These are phyloP conservation scores for Arnoldichthys spilopterus DNA, from an alignment of 2,797 vertebrate species.

Conservation along the genomic window DNA sequence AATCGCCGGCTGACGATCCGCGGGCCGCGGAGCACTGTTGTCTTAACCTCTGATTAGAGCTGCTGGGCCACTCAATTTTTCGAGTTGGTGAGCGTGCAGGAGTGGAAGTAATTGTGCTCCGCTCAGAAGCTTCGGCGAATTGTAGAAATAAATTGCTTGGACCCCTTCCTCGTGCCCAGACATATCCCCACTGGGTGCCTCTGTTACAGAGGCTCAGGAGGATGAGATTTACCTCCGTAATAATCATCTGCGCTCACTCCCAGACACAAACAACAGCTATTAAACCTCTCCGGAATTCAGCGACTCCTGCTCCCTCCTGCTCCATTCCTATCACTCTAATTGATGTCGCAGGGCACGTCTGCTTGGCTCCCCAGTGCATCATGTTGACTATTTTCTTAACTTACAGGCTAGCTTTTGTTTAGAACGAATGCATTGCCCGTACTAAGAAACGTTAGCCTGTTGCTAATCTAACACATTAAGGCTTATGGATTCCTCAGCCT, in stretches of 20 bases:
- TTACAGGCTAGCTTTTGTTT: neutral
- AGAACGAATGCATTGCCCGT: constrained; percentile 14
- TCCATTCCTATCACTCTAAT: constrained; percentile 69
- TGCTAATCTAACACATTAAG: constrained; percentile 10
- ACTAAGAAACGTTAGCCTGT: neutral
- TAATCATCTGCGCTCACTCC: constrained; percentile 77
- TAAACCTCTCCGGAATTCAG: constrained; percentile 67
- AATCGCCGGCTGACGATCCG: constrained; percentile 41
- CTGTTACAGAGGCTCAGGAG: constrained; percentile 70
- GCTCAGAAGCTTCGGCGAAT: constrained; percentile 73
- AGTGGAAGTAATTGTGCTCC: constrained; percentile 80
- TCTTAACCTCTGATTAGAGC: constrained; percentile 80
- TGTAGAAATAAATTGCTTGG: constrained; percentile 80
- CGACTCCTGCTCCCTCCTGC: constrained; percentile 61
- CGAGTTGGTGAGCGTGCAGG: constrained; percentile 68
- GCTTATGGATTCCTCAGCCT: neutral
- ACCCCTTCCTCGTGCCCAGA: constrained; percentile 64
- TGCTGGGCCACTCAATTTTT: constrained; percentile 75
- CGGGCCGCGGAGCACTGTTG: constrained; percentile 63
- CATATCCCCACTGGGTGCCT: constrained; percentile 67
- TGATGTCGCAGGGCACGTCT: constrained; percentile 59
- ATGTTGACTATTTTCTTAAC: constrained; percentile 26
- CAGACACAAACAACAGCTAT: constrained; percentile 67
- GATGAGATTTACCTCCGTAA: constrained; percentile 77
- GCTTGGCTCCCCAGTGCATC: neutral